These are phyloP conservation scores for Sardina pilchardus DNA, from an alignment of 2,113 vertebrate genomes.

Conservation along the genomic window DNA sequence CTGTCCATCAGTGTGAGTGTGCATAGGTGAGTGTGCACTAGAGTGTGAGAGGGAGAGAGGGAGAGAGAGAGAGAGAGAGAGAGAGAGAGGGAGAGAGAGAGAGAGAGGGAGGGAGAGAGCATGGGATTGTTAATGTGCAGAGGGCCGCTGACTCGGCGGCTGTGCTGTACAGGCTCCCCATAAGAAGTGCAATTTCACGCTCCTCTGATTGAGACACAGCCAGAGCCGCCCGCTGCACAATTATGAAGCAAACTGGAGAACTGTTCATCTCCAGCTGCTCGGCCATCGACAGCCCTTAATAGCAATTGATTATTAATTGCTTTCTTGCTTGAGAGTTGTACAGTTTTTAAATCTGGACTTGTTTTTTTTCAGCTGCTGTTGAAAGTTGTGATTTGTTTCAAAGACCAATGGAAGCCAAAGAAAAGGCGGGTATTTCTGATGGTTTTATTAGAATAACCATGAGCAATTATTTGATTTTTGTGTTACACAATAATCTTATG, in stretches of 20 bases:
- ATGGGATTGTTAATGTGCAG: slow-evolving; percentile 13
- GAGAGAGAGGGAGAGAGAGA: neutral
- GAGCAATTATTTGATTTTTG: neutral
- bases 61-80: neutral
- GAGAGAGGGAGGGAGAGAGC: neutral
- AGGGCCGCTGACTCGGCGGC: neutral
- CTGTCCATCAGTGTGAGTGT: neutral
- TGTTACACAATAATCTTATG: slow-evolving; percentile 18
- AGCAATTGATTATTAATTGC: slow-evolving; percentile 36
- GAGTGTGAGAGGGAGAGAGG: neutral
- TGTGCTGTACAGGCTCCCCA: slow-evolving; percentile 27
- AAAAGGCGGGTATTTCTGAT: neutral
- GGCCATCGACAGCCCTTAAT: slow-evolving; percentile 9
- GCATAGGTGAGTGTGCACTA: neutral
- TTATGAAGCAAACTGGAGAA: slow-evolving; percentile 17
- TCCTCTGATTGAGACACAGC: slow-evolving; percentile 42
- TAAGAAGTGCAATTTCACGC: slow-evolving; percentile 46
- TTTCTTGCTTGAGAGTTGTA: slow-evolving; percentile 21
- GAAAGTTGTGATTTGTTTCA: neutral
- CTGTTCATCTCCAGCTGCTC: slow-evolving; percentile 37
- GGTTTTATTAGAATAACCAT: neutral
- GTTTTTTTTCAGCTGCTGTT: slow-evolving; percentile 14
- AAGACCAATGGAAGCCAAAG: neutral
- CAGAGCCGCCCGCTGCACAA: neutral
- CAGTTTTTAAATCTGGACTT: slow-evolving; percentile 21